Evolutionary conservation across 2,888 invertebrate species (phyloP).

Genomic region (Rhingia rostrata): DNA sequence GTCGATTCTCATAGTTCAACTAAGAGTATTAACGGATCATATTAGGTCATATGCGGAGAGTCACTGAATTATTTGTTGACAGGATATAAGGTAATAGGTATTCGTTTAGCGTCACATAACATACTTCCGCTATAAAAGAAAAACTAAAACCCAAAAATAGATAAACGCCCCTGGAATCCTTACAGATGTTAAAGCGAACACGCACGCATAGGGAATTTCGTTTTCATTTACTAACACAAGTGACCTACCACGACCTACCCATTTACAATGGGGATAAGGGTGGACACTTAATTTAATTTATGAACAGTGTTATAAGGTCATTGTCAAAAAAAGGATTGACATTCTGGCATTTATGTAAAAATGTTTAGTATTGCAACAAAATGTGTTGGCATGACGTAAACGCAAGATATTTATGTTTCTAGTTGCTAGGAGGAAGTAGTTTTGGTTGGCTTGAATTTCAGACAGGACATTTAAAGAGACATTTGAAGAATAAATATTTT

Average conservation of each 20-base stretch:
- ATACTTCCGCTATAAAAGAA: not conserved
- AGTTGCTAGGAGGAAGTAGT: not conserved
- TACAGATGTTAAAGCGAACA: conserved; percentile 52
- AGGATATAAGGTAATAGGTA: not conserved
- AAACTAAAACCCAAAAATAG: conserved; percentile 35
- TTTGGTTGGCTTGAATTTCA: not conserved
- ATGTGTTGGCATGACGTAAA: conserved; percentile 9
- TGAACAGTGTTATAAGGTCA: conserved; percentile 55
- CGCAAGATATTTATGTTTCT: conserved; percentile 10
- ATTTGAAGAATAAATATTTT: too few relatives aligned
- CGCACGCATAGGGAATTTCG: conserved; percentile 40
- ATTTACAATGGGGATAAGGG: conserved; percentile 32
- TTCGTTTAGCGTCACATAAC: not conserved
- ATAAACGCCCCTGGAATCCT: conserved; percentile 24
- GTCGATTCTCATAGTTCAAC: not conserved
- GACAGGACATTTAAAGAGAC: not conserved
- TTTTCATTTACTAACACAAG: conserved; percentile 2
- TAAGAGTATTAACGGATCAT: not conserved
- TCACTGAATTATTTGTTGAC: not conserved
- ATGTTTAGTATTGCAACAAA: conserved; percentile 13
- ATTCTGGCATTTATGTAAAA: conserved; percentile 59
- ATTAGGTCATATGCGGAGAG: not conserved
- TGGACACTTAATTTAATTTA: conserved; percentile 53
- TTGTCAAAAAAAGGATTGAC: conserved; percentile 66
- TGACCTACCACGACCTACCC: conserved; percentile 26